These are phyloP conservation scores for Monopterus albus DNA, from an alignment of 2,113 vertebrate genomes.

Conservation along the genomic window DNA sequence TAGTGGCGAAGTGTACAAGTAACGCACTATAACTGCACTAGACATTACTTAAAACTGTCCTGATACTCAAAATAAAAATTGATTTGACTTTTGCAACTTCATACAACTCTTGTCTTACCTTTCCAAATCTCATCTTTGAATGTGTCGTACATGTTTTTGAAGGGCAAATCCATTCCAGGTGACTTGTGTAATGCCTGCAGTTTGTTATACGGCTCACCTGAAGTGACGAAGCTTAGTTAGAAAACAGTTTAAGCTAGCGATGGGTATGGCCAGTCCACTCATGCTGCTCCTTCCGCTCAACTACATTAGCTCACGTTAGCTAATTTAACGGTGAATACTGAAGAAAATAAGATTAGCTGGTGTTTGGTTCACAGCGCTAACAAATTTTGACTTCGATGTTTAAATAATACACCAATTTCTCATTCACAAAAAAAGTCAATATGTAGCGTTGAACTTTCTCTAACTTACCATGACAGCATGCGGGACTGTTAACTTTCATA, in stretches of 20 bases:
- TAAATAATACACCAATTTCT: neutral
- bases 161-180: constrained; percentile 42
- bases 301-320: too few relatives aligned
- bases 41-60: too few relatives aligned
- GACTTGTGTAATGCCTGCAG: neutral
- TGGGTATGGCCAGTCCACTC: too few relatives aligned
- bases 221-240: neutral
- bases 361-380: neutral
- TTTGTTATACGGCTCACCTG: constrained; percentile 21
- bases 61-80: too few relatives aligned
- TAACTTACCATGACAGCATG: constrained; percentile 43
- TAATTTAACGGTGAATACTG: neutral
- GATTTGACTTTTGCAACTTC: accelerated
- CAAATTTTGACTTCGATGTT: too few relatives aligned
- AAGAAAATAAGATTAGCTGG: neutral
- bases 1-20: too few relatives aligned
- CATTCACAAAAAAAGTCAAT: neutral
- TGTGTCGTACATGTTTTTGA: constrained; percentile 77
- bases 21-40: too few relatives aligned
- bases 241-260: neutral
- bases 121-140: constrained; percentile 66
- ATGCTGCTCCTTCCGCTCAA: neutral
- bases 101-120: constrained; percentile 37
- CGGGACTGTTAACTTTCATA: neutral
- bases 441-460: neutral